Evolutionary conservation across 2,888 invertebrate genomes (phyloP).

Genomic region (Athalia circularis): DNA sequence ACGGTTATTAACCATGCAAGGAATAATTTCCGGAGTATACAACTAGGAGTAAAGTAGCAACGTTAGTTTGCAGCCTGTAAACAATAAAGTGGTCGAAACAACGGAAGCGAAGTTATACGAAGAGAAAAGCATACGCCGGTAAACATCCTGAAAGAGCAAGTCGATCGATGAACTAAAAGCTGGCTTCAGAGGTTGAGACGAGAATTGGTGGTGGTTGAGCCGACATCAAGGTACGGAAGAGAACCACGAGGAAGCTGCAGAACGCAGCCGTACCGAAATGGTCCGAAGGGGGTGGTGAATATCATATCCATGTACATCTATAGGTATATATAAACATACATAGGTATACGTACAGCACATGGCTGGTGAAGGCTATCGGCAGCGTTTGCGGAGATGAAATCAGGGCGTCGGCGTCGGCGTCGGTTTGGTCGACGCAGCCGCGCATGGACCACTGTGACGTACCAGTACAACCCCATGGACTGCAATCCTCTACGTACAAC

Average conservation of each 20-base stretch:
- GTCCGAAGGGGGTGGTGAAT: background rate
- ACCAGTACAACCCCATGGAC: background rate
- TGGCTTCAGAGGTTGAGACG: background rate
- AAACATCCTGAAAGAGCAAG: slow-evolving; percentile 16
- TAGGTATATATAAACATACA: no score
- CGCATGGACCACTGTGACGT: slow-evolving; percentile 53
- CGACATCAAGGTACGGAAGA: background rate
- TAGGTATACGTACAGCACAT: background rate
- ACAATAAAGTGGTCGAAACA: no score
- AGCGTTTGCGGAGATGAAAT: slow-evolving; percentile 37
- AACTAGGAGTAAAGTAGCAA: no score
- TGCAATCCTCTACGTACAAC: slow-evolving; percentile 27
- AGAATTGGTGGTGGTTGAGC: slow-evolving; percentile 7
- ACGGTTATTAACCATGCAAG: no score
- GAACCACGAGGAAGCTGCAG: slow-evolving; percentile 19
- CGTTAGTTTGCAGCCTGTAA: no score
- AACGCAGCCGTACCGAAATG: slow-evolving; percentile 17
- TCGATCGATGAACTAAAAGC: slow-evolving; percentile 13
- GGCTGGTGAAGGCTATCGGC: background rate
- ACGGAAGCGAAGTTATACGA: no score
- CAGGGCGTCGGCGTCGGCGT: slow-evolving; percentile 58
- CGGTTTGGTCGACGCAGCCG: slow-evolving; percentile 59
- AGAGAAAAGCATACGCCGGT: background rate
- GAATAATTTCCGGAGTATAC: no score
- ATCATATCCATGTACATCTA: no score